Base-by-base conservation (phyloP, 2,888 invertebrate species). In the Crepidodera aurea region DNA sequence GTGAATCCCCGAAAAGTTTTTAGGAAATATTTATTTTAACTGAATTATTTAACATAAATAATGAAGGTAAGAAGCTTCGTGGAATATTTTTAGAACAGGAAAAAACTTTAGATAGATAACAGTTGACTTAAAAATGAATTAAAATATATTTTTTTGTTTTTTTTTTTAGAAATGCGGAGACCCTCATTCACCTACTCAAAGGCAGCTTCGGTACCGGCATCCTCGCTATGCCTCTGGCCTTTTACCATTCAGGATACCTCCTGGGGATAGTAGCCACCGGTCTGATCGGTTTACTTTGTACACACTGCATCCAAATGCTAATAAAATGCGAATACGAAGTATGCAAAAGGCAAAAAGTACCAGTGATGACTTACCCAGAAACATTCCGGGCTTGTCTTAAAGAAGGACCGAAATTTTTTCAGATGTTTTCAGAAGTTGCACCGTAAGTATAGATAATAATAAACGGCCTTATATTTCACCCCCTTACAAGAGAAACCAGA, bases 151-250 rank as follows among this genome's bases (percentile, higher is more conserved):
- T n/a, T n/a, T 22, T 22, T 22, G 22, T 22, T 44, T 55, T 10
- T 4, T 54, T 40, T 55, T 70, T 65, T 82, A 94, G 94, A 59
- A 91, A 91, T 79, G 81, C 84, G 55, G 92, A 93, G 75, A 93
- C 93, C 0, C 83, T 94, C 63, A 87, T 95, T 69, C 94, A 96
- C 78, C 82, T 96, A 60, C 81, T 96, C 68, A 96, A 96, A 79
- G 94, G 94, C 22, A 94, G 94, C 79, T 84, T 96, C 66, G 96
- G 96, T 0, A 95, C 95, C 0, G 96, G 96, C 4, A 93, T 96
- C 71, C 83, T 96, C 54, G 95, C 96, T 2, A 92, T 96, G 90
- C 95, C 96, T 0, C 86, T 88, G 69, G 95, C 95, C 0, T 92
- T 96, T 77, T 85, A 87, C 70, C 88, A 95, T 77, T 87, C 95